phyloP scores from a whole-genome alignment of 2,797 vertebrate species.

The Octomys mimax region DNA sequence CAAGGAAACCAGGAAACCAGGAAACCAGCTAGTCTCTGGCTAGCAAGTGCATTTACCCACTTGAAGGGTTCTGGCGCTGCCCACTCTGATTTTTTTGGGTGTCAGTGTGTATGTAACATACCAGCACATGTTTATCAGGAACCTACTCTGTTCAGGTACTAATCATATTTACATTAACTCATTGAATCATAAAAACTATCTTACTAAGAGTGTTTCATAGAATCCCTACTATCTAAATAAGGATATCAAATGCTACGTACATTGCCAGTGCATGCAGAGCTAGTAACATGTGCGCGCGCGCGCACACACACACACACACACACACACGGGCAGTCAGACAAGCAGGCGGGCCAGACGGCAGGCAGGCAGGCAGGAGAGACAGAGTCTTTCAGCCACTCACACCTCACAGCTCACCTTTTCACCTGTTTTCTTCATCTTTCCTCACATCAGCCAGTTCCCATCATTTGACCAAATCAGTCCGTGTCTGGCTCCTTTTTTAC shows the following conservation, averaged over 20 bases:
- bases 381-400: not conserved
- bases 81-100: not conserved
- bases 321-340: too few relatives aligned
- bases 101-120: not conserved
- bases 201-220: not conserved
- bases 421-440: not conserved
- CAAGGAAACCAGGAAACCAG: slow-evolving; percentile 8
- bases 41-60: not conserved
- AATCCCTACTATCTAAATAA: not conserved
- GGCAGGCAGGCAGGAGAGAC: not conserved
- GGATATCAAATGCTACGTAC: slow-evolving; percentile 38
- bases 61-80: not conserved
- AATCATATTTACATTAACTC: not conserved
- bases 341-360: too few relatives aligned
- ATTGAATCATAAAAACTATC: slow-evolving; percentile 11
- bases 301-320: not conserved
- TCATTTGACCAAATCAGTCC: not conserved
- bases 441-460: not conserved
- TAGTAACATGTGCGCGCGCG: not conserved
- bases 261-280: not conserved
- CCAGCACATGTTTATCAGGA: not conserved
- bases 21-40: too few relatives aligned
- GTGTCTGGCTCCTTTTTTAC: slow-evolving; percentile 22
- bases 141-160: not conserved
- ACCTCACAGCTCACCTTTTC: not conserved